Percentiles rank a stretch among this genome's conserved stretches.
These are phyloP conservation scores for Zaprionus bogoriensis DNA, from an alignment of 2,888 invertebrate genomes.

Conservation along the genomic window DNA sequence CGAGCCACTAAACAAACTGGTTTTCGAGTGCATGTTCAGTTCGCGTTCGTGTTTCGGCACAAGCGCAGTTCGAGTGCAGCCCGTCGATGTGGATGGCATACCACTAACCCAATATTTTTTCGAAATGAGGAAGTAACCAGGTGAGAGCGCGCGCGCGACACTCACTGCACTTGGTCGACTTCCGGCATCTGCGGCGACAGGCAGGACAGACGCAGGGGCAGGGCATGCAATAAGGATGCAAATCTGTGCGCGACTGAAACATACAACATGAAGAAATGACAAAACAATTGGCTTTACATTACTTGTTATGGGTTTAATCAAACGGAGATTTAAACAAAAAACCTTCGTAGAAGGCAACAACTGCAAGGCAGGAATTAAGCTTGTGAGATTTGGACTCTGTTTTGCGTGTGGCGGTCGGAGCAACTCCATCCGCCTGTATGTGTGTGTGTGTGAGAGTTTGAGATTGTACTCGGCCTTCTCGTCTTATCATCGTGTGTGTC, in stretches of 20 bases:
- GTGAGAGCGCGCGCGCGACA: constrained; percentile 13
- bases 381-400: constrained; percentile 6
- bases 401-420: background rate
- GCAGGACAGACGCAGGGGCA: too few relatives aligned
- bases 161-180: constrained; percentile 27
- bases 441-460: too few relatives aligned
- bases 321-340: constrained; percentile 68
- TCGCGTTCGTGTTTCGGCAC: constrained; percentile 5
- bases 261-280: constrained; percentile 3
- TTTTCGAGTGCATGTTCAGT: constrained; percentile 32
- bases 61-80: constrained; percentile 30
- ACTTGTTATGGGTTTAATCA: constrained; percentile 77
- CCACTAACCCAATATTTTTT: constrained; percentile 57
- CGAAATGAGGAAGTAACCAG: constrained; percentile 64
- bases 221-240: constrained; percentile 38
- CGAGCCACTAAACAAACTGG: constrained; percentile 55
- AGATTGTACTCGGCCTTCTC: background rate
- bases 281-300: constrained; percentile 31
- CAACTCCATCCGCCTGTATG: background rate
- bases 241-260: background rate
- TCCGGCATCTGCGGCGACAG: constrained; percentile 51
- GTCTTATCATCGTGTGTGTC: constrained; percentile 11
- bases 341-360: constrained; percentile 53
- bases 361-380: constrained; percentile 14
- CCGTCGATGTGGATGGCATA: constrained; percentile 16